Base-by-base conservation (phyloP, 2,113 vertebrate species). In the Pachycephala philippinensis region DNA sequence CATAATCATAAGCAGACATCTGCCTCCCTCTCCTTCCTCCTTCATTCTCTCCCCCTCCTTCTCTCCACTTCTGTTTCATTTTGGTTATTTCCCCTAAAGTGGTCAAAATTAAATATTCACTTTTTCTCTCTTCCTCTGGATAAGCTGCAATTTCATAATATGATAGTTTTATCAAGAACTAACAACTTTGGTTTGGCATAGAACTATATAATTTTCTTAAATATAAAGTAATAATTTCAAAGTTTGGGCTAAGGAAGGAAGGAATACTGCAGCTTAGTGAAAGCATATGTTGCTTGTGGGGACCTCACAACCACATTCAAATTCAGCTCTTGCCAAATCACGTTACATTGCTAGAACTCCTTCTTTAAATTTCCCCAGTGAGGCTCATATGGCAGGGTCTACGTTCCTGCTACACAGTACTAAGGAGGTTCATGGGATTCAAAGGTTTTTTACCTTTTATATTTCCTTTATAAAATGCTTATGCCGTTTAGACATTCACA, bases 1-100 rank as follows among this genome's bases (percentile, higher is more conserved):
- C 71, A 88, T 98, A 98, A 98, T 98, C 97, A 97, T 96, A 98
- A 98, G 92, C 98, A 98, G 98, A 98, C 93, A 66, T 97, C 66
- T 94, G 50, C 30, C 27, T 89, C 50, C 40, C 50, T 66, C 53
- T 84, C 23, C 31, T 64, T 71, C 21, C 26, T 70, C 33, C 20
- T 64, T 50, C 26, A 42, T 69, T 93, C 20, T 90, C 44, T 87
- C 50, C 40, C 52, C 42, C 66, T 72, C 33, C 21, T 42, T 56
- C 31, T 28, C 37, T 54, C 15, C 18, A 37, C 23, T 47, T 63
- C 40, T 47, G 6, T 45, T 39, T 4, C 12, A 44, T 11, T 13
- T 40, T 10, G 3, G 3, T 35, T 26, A 68, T 42, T 56, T 12
- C 39, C 50, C 37, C 49, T 33, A 5, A 74, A 80, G n/a, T 7